phyloP scores from a whole-genome alignment of 2,113 vertebrate species.

The Erinaceus europaeus region DNA sequence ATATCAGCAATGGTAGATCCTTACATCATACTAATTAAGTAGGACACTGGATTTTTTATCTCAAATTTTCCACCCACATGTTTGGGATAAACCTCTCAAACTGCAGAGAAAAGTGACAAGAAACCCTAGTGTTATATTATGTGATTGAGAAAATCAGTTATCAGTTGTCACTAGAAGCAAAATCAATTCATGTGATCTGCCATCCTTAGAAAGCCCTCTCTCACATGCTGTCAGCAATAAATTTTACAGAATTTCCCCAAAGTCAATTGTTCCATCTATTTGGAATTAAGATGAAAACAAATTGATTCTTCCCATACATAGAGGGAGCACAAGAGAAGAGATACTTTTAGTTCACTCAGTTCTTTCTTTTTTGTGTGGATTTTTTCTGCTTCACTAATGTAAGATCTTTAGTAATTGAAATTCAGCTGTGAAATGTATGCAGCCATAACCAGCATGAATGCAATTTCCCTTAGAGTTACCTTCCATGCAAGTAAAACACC shows the following conservation, averaged over 20 bases:
- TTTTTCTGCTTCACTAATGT: conserved; percentile 41
- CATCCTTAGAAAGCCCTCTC: conserved; percentile 74
- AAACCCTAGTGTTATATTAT: conserved; percentile 32
- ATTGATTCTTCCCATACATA: conserved; percentile 71
- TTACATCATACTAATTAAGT: conserved; percentile 73
- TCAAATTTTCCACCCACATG: conserved; percentile 61
- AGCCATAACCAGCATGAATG: conserved; percentile 50
- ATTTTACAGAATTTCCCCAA: conserved; percentile 76
- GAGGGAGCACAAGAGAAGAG: conserved; percentile 40
- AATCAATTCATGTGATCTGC: conserved; percentile 80
- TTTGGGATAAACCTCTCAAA: conserved; percentile 77
- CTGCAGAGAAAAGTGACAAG: conserved; percentile 65
- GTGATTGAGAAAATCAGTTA: conserved; percentile 79
- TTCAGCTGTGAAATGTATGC: conserved; percentile 44
- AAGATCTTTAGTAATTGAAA: conserved; percentile 71
- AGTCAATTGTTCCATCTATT: conserved; percentile 77
- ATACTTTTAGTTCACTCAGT: conserved; percentile 9
- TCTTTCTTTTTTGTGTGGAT: conserved; percentile 16
- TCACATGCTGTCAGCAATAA: conserved; percentile 67
- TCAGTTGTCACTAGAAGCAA: conserved; percentile 73
- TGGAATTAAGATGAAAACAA: conserved; percentile 75
- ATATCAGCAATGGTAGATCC: neutral
- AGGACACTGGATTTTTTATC: conserved; percentile 54
- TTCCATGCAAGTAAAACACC: conserved; percentile 39
- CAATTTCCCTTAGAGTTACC: conserved; percentile 65